phyloP scores from a whole-genome alignment of 2,797 vertebrate genomes.

The Chrysolophus pictus region DNA sequence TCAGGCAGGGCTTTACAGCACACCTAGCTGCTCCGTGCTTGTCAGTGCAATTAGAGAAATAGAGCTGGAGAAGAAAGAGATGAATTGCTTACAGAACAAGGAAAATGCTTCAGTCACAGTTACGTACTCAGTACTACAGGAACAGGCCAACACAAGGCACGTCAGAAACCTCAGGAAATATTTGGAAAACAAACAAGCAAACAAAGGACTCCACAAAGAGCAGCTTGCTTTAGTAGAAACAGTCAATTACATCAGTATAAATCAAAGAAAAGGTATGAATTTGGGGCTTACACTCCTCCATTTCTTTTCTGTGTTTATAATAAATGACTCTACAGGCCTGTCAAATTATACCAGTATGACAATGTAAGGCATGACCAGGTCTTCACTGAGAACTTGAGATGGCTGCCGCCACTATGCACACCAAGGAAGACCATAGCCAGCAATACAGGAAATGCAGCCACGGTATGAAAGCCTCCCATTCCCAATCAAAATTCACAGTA shows the following conservation, averaged over 20 bases:
- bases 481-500: not conserved
- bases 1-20: not conserved
- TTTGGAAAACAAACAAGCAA: not conserved
- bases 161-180: not conserved
- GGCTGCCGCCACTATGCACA: not conserved
- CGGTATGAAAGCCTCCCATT: not conserved
- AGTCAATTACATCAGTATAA: not conserved
- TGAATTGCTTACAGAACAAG: not conserved
- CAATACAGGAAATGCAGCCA: not conserved
- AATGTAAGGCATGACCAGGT: not conserved
- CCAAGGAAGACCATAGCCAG: not conserved
- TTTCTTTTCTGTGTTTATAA: not conserved
- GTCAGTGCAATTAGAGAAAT: not conserved
- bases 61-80: not conserved
- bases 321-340: not conserved
- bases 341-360: not conserved
- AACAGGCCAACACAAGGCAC: not conserved
- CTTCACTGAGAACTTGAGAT: not conserved
- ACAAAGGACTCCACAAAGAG: not conserved
- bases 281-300: not conserved
- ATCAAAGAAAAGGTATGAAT: not conserved
- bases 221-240: not conserved
- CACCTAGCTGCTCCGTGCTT: not conserved
- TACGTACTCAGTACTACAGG: not conserved
- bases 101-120: not conserved